Percentiles rank a stretch among this genome's conserved stretches.
These are phyloP conservation scores for Pammene fasciana DNA, from an alignment of 2,888 invertebrate species.

Conservation along the genomic window DNA sequence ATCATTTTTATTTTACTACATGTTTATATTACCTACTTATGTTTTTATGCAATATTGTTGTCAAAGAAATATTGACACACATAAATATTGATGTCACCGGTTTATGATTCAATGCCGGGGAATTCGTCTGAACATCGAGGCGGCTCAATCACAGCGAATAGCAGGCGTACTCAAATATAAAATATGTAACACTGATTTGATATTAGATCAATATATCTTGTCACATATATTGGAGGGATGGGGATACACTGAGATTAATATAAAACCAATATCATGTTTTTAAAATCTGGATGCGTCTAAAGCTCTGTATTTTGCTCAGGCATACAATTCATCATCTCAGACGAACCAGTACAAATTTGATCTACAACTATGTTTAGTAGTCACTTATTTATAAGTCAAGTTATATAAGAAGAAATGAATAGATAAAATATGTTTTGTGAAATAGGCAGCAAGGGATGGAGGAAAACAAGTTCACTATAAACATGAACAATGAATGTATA, in stretches of 20 bases:
- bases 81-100: constrained; percentile 36
- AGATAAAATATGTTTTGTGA: neutral
- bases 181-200: neutral
- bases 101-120: constrained; percentile 26
- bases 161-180: neutral
- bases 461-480: constrained; percentile 9
- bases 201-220: neutral
- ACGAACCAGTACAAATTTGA: neutral
- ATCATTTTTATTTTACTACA: neutral
- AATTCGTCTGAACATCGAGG: neutral
- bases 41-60: neutral
- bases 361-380: neutral
- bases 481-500: constrained; percentile 1
- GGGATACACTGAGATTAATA: neutral
- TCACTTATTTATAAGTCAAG: neutral
- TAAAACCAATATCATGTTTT: neutral
- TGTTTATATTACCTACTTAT: no score
- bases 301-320: neutral
- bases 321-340: neutral
- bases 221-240: neutral
- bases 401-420: neutral
- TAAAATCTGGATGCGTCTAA: neutral
- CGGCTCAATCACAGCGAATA: constrained; percentile 12
- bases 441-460: neutral
- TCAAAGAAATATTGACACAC: constrained; percentile 19